phyloP scores from a whole-genome alignment of 23 tunicate genomes.

The Ascidia mentula region DNA sequence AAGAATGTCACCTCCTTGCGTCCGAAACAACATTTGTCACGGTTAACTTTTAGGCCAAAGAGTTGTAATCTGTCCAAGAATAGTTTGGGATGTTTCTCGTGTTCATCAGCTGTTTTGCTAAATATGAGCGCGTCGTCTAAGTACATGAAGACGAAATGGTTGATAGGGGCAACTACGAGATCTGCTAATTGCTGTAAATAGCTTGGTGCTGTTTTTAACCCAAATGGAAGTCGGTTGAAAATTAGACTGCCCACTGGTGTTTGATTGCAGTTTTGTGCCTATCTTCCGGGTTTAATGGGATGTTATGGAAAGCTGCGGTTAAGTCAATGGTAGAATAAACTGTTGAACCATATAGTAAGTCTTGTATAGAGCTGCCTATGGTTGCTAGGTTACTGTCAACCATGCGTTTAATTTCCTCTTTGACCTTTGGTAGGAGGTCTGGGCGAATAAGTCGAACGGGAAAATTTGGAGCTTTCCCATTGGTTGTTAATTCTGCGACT shows the following conservation, averaged over 20 bases:
- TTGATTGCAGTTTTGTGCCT: not conserved
- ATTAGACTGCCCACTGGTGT: slow-evolving; percentile 2
- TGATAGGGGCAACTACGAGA: not conserved
- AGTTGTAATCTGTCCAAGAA: not conserved
- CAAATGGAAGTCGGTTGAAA: not conserved
- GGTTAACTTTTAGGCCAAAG: not conserved
- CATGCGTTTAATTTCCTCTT: too few species aligned
- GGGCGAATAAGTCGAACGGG: too few species aligned
- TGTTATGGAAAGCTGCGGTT: not conserved
- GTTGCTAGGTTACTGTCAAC: too few species aligned
- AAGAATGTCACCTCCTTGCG: not conserved
- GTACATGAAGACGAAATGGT: not conserved
- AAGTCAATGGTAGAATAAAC: not conserved
- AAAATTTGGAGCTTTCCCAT: not conserved
- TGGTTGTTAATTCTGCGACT: not conserved
- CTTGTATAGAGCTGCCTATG: too few species aligned
- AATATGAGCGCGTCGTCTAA: not conserved
- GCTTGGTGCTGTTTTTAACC: not conserved
- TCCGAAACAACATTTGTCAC: slow-evolving; percentile 12
- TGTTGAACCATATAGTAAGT: not conserved
- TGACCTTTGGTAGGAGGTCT: too few species aligned
- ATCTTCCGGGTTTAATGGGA: not conserved
- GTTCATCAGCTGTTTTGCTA: not conserved
- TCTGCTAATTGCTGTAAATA: not conserved
- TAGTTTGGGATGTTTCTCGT: not conserved